Evolutionary conservation across 2,113 vertebrate species (phyloP).

Genomic region (Vidua macroura): DNA sequence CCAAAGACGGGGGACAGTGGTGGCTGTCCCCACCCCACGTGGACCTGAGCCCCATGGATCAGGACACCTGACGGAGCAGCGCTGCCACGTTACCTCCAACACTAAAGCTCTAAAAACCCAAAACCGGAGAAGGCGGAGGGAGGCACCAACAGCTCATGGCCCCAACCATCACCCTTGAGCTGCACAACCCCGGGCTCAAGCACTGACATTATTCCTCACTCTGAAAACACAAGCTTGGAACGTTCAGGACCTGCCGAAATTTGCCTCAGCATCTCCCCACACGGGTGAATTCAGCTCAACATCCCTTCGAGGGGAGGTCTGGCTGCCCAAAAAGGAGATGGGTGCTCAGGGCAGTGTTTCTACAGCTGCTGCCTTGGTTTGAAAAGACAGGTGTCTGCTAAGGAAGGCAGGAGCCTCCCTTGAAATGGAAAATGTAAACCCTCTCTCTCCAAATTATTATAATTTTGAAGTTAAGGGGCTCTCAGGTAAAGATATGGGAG

Average conservation of each 20-base stretch:
- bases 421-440: too few species aligned
- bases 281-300: not conserved
- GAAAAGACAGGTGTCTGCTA: too few species aligned
- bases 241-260: accelerated
- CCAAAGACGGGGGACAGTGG: not conserved
- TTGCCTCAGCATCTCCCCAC: not conserved
- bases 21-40: accelerated
- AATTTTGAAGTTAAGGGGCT: too few species aligned
- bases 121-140: not conserved
- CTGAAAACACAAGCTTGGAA: not conserved
- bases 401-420: too few species aligned
- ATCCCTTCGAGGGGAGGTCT: not conserved
- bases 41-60: not conserved
- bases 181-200: not conserved
- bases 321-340: not conserved
- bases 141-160: not conserved
- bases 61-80: not conserved
- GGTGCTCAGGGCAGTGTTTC: not conserved
- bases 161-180: not conserved
- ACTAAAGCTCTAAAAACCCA: not conserved
- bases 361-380: not conserved
- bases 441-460: too few species aligned
- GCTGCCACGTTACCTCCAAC: not conserved
- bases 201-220: accelerated
- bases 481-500: too few species aligned